Evolutionary conservation across 2,113 vertebrate species (phyloP).

Genomic region (Muntiacus reevesi): DNA sequence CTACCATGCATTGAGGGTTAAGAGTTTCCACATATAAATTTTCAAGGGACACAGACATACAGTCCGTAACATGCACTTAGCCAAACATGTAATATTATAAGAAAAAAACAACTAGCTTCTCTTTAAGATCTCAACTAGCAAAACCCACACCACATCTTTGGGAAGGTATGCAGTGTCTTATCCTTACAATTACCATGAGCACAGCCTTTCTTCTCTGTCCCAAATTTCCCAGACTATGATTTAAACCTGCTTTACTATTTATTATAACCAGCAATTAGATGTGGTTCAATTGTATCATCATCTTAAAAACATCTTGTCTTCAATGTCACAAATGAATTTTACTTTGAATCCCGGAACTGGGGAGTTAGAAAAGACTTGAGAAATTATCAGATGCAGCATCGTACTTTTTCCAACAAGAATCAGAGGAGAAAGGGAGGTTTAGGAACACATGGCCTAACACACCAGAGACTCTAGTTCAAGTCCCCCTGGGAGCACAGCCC

Average conservation of each 20-base stretch:
- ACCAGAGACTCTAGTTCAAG: neutral
- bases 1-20: neutral
- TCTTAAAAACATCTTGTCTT: neutral
- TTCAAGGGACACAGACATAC: neutral
- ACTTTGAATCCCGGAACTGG: neutral
- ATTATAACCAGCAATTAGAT: neutral
- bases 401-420: neutral
- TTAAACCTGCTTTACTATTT: neutral
- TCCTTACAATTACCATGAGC: neutral
- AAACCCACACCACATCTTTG: neutral
- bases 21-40: neutral
- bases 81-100: neutral
- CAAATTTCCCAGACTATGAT: neutral
- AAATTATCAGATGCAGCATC: neutral
- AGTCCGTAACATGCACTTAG: too few relatives aligned
- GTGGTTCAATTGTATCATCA: neutral
- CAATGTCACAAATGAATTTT: neutral
- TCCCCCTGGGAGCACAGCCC: neutral
- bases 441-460: neutral
- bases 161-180: neutral
- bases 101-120: neutral
- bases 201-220: neutral
- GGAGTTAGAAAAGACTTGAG: neutral
- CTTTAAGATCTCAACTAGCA: neutral
- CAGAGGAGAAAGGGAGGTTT: neutral